Evolutionary conservation across 2,113 vertebrate genomes (phyloP), one percentile per base, ranked within the genome.

Genomic region (Lanius collurio): DNA sequence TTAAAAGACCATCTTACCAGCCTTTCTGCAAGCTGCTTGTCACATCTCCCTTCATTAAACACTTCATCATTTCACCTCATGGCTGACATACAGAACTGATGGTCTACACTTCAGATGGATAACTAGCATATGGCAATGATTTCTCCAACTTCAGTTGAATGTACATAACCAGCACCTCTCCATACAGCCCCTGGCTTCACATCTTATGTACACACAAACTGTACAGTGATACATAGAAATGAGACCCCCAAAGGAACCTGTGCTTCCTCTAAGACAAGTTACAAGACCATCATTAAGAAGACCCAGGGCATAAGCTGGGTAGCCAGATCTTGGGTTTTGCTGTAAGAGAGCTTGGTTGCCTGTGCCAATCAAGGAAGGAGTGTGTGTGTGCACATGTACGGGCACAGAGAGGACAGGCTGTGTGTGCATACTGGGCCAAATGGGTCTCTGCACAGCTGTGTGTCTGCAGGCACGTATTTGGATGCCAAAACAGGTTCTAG

Each of bases 391-490:
- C 26, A 9, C 0, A 0, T n/a, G 31, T 64, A 74, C 3, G 1
- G 49, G 49, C 27, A 8, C 44, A 35, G 0, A 2, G 56, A 52
- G 9, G 21, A 60, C 56, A 41, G 69, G 37, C 30, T 90, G 12
- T n/a, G 28, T 13, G 18, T 65, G 47, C 1, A 0, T 14, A 7
- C 6, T 23, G 23, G 56, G 39, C 31, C 42, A 81, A 78, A 49
- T 0, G 2, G 31, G 31, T 57, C 27, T 42, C 73, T 53, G 41
- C n/a, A 19, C 0, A 1, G 47, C 27, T 79, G 28, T 11, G 3
- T 77, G 26, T 73, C 68, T 76, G 81, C 62, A 82, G 49, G 62
- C 57, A 64, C 27, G 1, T 7, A 13, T 41, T 3, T 42, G 78
- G 33, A 52, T 87, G n/a, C 28, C 62, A 75, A 85, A 91, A 50